Evolutionary conservation across 2,797 vertebrate species (phyloP).

Genomic region (Pseudotriccus pelzelni): DNA sequence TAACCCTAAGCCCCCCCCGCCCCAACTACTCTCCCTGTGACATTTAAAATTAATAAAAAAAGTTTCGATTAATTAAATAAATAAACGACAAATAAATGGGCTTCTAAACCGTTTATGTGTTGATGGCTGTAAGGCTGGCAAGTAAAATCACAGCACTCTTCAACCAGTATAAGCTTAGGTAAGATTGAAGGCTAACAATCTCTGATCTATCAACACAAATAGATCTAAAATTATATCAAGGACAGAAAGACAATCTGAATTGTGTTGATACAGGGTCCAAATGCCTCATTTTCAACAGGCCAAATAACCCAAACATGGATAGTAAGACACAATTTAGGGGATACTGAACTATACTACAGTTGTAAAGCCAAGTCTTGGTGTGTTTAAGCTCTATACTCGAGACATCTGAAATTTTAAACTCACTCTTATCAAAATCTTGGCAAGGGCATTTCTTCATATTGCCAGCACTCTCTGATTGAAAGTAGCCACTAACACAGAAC

Average conservation of each 20-base stretch:
- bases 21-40: neutral
- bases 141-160: constrained; percentile 52
- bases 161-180: constrained; percentile 37
- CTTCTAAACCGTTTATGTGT: constrained; percentile 41
- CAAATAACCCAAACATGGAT: neutral
- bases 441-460: neutral
- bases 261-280: neutral
- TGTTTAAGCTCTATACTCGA: neutral
- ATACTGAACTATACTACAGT: neutral
- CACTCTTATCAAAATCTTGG: neutral
- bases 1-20: neutral
- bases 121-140: constrained; percentile 5
- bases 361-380: neutral
- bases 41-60: constrained; percentile 66
- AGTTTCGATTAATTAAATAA: neutral
- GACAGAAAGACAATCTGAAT: neutral
- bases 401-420: neutral
- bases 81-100: neutral
- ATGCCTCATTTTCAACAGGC: neutral
- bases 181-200: constrained; percentile 59
- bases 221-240: constrained; percentile 15
- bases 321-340: neutral
- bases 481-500: neutral
- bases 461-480: neutral
- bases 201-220: constrained; percentile 32